Conservation (phyloP, 2,888 invertebrate species). For the Sinopyrophorus schimmeli region DNA sequence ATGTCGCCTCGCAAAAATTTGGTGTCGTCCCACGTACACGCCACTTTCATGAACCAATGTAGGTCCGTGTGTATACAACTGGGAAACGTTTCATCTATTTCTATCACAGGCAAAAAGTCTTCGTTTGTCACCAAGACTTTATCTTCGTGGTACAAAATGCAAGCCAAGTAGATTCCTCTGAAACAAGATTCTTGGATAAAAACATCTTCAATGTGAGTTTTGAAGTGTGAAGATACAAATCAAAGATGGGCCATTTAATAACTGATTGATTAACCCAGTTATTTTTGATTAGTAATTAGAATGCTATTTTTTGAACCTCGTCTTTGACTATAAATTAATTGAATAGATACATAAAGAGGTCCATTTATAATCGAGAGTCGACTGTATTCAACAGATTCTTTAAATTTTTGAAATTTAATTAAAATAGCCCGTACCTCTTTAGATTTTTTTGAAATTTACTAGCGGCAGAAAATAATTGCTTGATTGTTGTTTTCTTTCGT, state of each 20-base stretch:
- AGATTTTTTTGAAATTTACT: constrained; percentile 96
- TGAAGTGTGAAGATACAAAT: no score
- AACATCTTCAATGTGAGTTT: no score
- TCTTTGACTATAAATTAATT: no score
- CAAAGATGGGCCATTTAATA: no score
- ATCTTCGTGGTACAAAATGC: constrained; percentile 93
- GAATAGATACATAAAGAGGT: no score
- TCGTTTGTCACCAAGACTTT: constrained; percentile 95
- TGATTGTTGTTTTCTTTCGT: constrained; percentile 80
- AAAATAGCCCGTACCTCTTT: no score
- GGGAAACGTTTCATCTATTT: constrained; percentile 95
- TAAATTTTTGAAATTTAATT: neutral
- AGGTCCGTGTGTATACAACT: constrained; percentile 90
- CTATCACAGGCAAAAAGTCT: constrained; percentile 94
- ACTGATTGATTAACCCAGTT: no score
- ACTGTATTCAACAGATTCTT: neutral
- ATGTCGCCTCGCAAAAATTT: constrained; percentile 89
- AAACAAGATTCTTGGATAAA: no score
- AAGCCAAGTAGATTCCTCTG: constrained; percentile 93
- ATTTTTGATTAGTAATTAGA: no score
- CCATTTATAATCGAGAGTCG: no score
- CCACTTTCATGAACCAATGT: constrained; percentile 97
- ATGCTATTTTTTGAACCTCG: no score
- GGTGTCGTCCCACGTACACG: constrained; percentile 96
- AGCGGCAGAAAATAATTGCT: constrained; percentile 92